Evolutionary conservation across 2,113 vertebrate genomes (phyloP), one percentile per base, ranked within the genome.

Genomic region (Apistogramma diplotaenia): DNA sequence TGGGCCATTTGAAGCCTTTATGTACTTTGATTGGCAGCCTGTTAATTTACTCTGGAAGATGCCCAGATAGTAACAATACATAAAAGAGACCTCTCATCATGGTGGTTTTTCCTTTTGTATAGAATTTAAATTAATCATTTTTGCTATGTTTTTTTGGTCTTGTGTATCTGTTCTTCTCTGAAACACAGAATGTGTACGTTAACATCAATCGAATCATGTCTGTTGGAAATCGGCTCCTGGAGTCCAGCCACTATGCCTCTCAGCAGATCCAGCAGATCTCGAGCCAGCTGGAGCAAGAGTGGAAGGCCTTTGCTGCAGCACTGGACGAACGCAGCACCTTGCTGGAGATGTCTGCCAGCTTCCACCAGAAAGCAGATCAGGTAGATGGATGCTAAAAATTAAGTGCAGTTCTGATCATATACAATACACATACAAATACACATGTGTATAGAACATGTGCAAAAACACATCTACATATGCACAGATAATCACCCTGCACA

Each of bases 121-220:
- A 70, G 40, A 70, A 29, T 25, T 29, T 9, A 70, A 70, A 70
- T 27, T 0, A 56, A 12, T 40, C 21, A 3, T 18, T 18, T 43
- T 78, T 31, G 13, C 3, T 59, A 4, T 46, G 33, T 27, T 55
- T 23, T 23, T 1, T 13, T 4, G 3, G 10, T 13, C 13, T 59
- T 37, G 8, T 33, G 67, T 61, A 25, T 58, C 43, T 77, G 9
- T 85, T 65, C 91, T 74, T 35, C 2, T 57, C 23, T 79, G 19
- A 74, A 46, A 72, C 35, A 0, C 79, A 99, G 98, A 99, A 99
- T 29, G 98, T 99, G 76, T 99, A 99, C 3, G 98, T 99, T 79
- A 99, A 99, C 94, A 99, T 99, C 89, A 99, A 97, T 90, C 97
- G 98, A 82, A 99, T 99, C 92, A 97, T 99, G 97, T 98, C 98